Evolutionary conservation across 2,113 vertebrate species (phyloP), one percentile per base, ranked within the genome.

Genomic region (Silurus meridionalis): DNA sequence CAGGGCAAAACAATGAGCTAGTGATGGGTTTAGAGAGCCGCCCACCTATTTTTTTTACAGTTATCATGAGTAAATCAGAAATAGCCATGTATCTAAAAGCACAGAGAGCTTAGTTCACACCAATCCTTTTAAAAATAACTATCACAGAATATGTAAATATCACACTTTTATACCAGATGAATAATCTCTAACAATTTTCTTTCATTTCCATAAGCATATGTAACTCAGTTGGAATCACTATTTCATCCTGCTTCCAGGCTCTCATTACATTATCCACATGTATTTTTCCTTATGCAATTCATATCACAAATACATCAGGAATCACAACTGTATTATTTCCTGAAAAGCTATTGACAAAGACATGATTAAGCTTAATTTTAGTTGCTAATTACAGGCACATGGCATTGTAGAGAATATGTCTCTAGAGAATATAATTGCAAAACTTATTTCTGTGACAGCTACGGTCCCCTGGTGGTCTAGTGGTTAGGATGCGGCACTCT

Each of bases 171-270:
- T 58, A 15, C 13, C 57, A 67, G 21, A 63, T 74, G 19, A 85
- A 57, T 83, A 11, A 17, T 23, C 58, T 55, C 77, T 52, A 77
- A 15, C 14, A n/a, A 69, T 58, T 80, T 57, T 23, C 46, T 77
- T 71, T 82, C n/a, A 82, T 82, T 86, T 86, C 69, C 80, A 86
- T 82, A 75, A 9, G 85, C 69, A 63, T 5, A 3, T 74, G 57
- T 55, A 86, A 86, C 82, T 86, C 69, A 86, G 75, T 86, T 69
- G 11, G 8, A 53, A 81, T 86, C 15, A 48, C n/a, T 7, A 17
- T 9, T 72, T 19, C 11, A 15, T 52, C 78, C 71, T 81, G 64
- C 78, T 13, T 46, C 52, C 52, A 21, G 60, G 84, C 84, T 60
- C 52, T 48, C 13, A 0, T 85, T 55, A 13, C 64, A 25, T 14